These are phyloP conservation scores for Eptesicus fuscus DNA, from an alignment of 2,113 vertebrate species.

Conservation along the genomic window DNA sequence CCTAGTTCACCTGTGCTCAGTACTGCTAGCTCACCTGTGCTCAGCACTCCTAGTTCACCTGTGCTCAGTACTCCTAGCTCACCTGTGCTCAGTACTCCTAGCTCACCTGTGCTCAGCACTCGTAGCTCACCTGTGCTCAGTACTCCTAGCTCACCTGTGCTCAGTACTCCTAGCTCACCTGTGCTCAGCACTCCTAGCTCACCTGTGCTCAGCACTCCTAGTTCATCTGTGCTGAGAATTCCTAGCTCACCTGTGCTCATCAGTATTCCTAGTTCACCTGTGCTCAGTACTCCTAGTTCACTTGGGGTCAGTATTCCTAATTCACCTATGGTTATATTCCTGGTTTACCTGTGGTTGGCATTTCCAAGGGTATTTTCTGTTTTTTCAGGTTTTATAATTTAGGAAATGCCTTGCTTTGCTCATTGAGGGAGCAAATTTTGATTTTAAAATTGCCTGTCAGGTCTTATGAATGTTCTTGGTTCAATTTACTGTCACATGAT, in stretches of 20 bases:
- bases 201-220: no score
- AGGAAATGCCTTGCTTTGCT: background rate
- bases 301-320: background rate
- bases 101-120: no score
- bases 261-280: background rate
- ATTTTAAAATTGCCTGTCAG: background rate
- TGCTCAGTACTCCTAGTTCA: background rate
- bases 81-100: no score
- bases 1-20: no score
- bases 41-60: no score
- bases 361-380: background rate
- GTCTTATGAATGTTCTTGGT: background rate
- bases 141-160: no score
- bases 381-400: background rate
- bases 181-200: no score
- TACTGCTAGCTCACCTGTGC: no score
- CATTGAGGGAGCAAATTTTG: background rate
- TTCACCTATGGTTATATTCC: background rate
- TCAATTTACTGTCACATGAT: accelerated
- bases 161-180: no score
- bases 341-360: accelerated
- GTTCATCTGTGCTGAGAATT: no score
- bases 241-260: background rate
- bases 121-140: no score
- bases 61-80: no score